Percentiles rank a stretch among this genome's conserved stretches.
These are phyloP conservation scores for Darevskia mixta DNA, from an alignment of 2,797 vertebrate species.

Conservation along the genomic window DNA sequence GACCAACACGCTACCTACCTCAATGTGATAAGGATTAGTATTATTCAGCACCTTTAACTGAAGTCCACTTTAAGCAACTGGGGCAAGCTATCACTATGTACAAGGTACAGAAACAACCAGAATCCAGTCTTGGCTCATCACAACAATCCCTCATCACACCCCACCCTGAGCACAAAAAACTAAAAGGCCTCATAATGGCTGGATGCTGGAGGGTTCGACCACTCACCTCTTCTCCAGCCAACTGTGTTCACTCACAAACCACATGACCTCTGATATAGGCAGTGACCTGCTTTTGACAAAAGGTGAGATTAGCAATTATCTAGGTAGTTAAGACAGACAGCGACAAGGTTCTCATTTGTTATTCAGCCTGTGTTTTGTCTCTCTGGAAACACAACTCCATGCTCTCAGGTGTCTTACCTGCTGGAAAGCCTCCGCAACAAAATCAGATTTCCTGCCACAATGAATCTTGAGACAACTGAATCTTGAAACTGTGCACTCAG, in stretches of 20 bases:
- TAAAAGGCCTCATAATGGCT: background rate
- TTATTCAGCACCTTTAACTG: background rate
- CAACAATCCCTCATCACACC: background rate
- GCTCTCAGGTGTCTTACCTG: slow-evolving; percentile 41
- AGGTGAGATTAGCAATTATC: slow-evolving; percentile 43
- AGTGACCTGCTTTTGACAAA: slow-evolving; percentile 48
- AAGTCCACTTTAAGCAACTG: background rate
- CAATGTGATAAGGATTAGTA: background rate
- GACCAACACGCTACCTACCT: too few species aligned
- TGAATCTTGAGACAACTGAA: background rate
- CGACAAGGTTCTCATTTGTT: slow-evolving; percentile 53
- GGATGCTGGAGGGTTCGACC: background rate
- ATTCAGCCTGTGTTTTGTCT: slow-evolving; percentile 17
- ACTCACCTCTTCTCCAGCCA: background rate
- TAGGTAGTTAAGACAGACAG: background rate
- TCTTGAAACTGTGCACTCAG: background rate
- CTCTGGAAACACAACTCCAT: slow-evolving; percentile 40
- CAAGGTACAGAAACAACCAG: background rate
- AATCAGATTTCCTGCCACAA: slow-evolving; percentile 24
- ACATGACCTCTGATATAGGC: accelerated
- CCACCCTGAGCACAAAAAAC: background rate
- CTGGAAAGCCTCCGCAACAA: slow-evolving; percentile 50
- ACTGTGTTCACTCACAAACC: background rate
- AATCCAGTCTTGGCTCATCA: background rate
- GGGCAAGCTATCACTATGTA: background rate